Conservation (phyloP, 1,140 invertebrate genomes). For the Pteromalus puparum region DNA sequence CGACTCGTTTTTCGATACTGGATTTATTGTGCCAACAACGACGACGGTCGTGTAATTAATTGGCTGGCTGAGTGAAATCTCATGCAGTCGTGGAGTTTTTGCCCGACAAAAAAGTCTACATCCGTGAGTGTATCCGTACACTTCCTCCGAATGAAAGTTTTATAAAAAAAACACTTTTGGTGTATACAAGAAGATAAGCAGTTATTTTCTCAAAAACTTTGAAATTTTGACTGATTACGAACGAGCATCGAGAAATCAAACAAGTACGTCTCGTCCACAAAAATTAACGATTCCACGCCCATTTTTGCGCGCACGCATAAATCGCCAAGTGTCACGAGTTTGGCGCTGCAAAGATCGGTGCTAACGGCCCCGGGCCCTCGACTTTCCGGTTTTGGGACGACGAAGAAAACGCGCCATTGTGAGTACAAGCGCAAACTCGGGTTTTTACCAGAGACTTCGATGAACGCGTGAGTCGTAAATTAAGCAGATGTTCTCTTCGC, state of each 20-base stretch:
- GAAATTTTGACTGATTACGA: no score
- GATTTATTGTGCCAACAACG: neutral
- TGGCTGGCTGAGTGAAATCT: constrained; percentile 10
- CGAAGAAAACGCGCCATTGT: neutral
- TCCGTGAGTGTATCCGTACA: no score
- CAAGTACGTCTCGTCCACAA: no score
- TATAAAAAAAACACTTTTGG: no score
- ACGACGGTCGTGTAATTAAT: neutral
- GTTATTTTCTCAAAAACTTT: no score
- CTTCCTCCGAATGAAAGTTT: no score
- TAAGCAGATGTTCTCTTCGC: neutral
- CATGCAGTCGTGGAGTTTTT: neutral
- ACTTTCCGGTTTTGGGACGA: constrained; percentile 1
- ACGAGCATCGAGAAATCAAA: no score
- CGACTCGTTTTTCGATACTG: neutral
- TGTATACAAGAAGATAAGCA: no score
- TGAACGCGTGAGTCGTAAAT: neutral
- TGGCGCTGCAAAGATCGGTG: no score
- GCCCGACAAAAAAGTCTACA: neutral
- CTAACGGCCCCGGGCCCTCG: neutral
- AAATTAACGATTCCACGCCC: no score
- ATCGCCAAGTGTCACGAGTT: no score
- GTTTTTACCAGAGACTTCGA: neutral
- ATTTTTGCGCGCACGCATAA: no score
- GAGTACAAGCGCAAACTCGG: neutral